A percentile compares a stretch with the other conserved stretches of the same genome.
These are phyloP conservation scores for Callithrix jacchus DNA, from an alignment of 2,113 vertebrate genomes.

Conservation along the genomic window DNA sequence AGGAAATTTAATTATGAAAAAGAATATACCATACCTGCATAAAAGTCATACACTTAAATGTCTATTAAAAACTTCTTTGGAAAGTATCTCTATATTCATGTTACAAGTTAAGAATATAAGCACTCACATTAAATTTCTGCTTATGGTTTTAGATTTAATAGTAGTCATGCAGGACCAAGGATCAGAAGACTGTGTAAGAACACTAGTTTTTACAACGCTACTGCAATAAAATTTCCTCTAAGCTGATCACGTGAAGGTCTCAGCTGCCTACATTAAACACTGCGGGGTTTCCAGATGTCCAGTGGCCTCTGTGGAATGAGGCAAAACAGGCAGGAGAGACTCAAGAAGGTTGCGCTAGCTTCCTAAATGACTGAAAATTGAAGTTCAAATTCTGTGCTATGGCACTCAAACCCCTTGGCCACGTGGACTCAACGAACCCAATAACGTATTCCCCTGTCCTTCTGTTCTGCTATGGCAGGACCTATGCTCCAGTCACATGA, in stretches of 20 bases:
- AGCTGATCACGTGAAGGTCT: not conserved
- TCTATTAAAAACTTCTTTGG: constrained; percentile 60
- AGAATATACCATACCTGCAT: constrained; percentile 52
- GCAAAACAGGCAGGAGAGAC: not conserved
- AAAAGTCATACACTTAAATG: constrained; percentile 56
- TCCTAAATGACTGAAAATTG: not conserved
- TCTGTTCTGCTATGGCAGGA: not conserved
- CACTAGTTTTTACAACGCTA: not conserved
- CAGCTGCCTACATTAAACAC: not conserved
- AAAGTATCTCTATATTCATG: constrained; percentile 72
- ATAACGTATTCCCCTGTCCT: not conserved
- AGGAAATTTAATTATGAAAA: constrained; percentile 58
- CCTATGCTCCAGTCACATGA: not conserved
- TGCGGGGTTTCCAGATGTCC: not conserved
- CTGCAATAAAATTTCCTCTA: not conserved
- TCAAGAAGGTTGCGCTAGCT: not conserved
- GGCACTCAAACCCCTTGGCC: not conserved
- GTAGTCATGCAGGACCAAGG: not conserved
- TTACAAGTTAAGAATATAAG: constrained; percentile 68
- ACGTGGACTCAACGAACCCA: not conserved
- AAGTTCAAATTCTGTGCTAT: not conserved
- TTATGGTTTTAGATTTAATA: constrained; percentile 59
- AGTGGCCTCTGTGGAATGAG: not conserved
- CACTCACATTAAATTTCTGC: constrained; percentile 71
- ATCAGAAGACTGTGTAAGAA: constrained; percentile 4